These are phyloP conservation scores for Oceanodroma leucorhoa DNA, from an alignment of 2,797 vertebrate species.

Conservation along the genomic window DNA sequence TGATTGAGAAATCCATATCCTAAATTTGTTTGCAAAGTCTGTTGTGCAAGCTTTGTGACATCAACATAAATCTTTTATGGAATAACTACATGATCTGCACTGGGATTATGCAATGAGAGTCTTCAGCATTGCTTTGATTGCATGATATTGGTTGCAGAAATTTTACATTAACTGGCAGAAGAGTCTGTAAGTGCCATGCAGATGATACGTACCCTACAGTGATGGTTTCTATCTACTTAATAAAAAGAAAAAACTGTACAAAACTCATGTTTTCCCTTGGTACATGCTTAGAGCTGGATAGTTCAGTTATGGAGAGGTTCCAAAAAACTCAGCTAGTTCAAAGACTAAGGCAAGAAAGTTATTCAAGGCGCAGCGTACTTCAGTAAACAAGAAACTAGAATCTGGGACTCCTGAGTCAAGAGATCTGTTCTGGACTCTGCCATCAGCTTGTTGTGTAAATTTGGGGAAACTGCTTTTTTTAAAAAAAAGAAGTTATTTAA, in stretches of 20 bases:
- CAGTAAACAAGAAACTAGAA: neutral
- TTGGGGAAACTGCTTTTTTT: neutral
- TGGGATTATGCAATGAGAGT: neutral
- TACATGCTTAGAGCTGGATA: neutral
- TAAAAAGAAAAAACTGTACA: neutral
- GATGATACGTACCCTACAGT: neutral
- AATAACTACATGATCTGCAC: rapidly evolving
- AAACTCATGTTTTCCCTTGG: neutral
- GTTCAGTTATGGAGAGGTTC: neutral
- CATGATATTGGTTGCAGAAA: neutral
- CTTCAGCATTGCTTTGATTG: neutral
- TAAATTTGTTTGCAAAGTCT: neutral
- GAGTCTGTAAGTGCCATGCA: neutral
- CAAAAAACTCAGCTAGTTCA: neutral
- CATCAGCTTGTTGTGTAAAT: neutral
- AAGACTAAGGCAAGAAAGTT: neutral
- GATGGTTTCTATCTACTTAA: neutral
- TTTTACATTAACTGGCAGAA: neutral
- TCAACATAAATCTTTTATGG: neutral
- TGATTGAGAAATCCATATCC: neutral
- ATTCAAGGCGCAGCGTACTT: neutral
- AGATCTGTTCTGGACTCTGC: neutral
- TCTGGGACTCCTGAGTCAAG: neutral
- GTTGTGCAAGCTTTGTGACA: neutral
- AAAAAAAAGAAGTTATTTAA: neutral